A percentile compares a stretch with the other conserved stretches of the same genome.
Conservation (phyloP, 2,888 invertebrate genomes). For the Euplexia lucipara region DNA sequence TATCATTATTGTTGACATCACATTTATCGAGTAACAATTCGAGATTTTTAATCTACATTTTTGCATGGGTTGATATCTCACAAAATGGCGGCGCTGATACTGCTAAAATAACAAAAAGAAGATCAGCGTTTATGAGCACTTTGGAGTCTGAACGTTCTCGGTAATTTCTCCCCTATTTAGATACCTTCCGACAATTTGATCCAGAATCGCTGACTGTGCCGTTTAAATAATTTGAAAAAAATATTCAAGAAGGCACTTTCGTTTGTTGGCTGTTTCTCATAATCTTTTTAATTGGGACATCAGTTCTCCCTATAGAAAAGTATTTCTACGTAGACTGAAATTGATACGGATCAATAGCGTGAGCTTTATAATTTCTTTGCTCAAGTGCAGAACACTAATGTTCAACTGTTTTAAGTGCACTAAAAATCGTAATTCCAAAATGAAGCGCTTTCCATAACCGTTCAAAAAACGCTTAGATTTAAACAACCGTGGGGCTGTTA, state of each 20-base stretch:
- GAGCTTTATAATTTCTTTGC: background rate
- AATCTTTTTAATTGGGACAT: constrained; percentile 41
- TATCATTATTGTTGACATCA: constrained; percentile 46
- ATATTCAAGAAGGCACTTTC: constrained; percentile 40
- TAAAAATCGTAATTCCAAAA: background rate
- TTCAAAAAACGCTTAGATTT: constrained; percentile 14
- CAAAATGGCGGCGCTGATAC: constrained; percentile 49
- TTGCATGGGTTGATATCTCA: constrained; percentile 42
- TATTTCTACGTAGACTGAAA: background rate
- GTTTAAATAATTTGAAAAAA: constrained; percentile 54
- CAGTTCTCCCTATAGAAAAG: background rate
- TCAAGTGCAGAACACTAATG: background rate
- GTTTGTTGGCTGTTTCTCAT: constrained; percentile 28
- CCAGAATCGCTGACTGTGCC: constrained; percentile 50
- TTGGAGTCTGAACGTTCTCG: constrained; percentile 54
- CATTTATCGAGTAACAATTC: constrained; percentile 38
- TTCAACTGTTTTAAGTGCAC: background rate
- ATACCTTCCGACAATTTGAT: constrained; percentile 56
- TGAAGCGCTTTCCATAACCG: background rate
- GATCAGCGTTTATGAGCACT: constrained; percentile 58
- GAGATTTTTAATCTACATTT: constrained; percentile 48
- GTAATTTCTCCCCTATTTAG: constrained; percentile 59
- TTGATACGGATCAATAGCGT: background rate
- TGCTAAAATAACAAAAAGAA: constrained; percentile 58
- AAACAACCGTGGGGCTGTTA: constrained; percentile 52